Evolutionary conservation across 1,140 invertebrate genomes (phyloP).

Genomic region (Sipha flava): DNA sequence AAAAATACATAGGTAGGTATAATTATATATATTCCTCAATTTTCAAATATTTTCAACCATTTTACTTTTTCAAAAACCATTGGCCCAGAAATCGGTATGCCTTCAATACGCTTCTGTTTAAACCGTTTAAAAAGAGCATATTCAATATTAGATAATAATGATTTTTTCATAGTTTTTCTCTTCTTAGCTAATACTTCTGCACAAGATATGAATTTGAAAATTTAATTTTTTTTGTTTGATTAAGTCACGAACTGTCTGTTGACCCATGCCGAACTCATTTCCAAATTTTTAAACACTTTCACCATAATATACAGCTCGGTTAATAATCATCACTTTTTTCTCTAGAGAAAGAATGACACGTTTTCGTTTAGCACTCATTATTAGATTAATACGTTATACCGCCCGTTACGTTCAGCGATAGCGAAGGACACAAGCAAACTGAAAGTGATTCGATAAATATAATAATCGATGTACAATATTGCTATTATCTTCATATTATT

Average conservation of each 20-base stretch:
- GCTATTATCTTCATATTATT: background rate
- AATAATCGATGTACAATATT: background rate
- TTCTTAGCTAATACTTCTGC: background rate
- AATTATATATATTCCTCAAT: background rate
- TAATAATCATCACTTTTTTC: background rate
- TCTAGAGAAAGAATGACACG: background rate
- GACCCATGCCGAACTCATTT: background rate
- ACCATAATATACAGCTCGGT: background rate
- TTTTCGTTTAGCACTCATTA: background rate
- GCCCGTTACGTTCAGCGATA: background rate
- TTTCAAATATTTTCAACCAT: background rate
- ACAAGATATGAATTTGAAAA: background rate
- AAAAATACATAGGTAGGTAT: too few relatives aligned
- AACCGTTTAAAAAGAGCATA: background rate
- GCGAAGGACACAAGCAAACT: background rate
- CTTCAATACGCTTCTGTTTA: background rate
- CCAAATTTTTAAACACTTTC: background rate
- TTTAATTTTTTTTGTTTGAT: constrained; percentile 1
- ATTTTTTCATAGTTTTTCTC: constrained; percentile 11
- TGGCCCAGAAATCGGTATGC: background rate
- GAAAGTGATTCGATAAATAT: background rate
- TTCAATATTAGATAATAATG: background rate
- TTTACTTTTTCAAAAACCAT: background rate
- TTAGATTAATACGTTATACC: background rate
- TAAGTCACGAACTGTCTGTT: constrained; percentile 8